Percentiles rank a stretch among this genome's conserved stretches.
phyloP scores from a whole-genome alignment of 2,797 vertebrate species.

The Hoplostethus mediterraneus region DNA sequence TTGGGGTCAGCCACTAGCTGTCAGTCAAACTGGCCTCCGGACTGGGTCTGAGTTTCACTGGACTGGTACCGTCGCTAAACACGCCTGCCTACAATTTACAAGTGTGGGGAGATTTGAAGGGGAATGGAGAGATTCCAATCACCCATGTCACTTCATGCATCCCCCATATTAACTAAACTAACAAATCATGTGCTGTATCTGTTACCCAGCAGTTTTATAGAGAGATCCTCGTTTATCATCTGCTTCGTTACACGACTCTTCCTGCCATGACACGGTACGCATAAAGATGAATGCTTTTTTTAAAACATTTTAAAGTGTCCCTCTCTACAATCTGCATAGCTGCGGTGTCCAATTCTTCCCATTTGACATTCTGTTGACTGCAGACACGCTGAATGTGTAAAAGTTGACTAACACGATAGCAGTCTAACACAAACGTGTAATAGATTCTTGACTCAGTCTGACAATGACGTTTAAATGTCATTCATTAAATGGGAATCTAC shows the following conservation, averaged over 20 bases:
- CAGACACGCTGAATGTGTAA: background rate
- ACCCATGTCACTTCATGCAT: background rate
- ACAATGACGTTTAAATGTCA: no score
- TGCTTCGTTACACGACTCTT: background rate
- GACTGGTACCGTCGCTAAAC: slow-evolving; percentile 7
- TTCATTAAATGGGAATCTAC: no score
- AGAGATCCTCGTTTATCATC: no score
- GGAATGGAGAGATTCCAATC: background rate
- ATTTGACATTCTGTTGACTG: slow-evolving; percentile 26
- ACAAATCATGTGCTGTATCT: no score
- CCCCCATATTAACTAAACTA: background rate
- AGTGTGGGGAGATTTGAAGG: background rate
- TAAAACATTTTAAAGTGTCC: background rate
- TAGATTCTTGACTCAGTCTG: background rate
- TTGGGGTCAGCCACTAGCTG: slow-evolving; percentile 29
- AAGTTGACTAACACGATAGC: slow-evolving; percentile 6
- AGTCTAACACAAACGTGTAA: background rate
- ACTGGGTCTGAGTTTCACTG: slow-evolving; percentile 29
- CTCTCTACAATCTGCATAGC: background rate
- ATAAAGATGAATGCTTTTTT: background rate
- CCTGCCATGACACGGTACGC: no score
- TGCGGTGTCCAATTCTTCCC: no score
- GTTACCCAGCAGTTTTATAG: no score
- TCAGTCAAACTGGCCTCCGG: slow-evolving; percentile 42
- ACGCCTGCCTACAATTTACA: slow-evolving; percentile 1